Evolutionary conservation across 2,888 invertebrate genomes (phyloP), one percentile per base, ranked within the genome.

Genomic region (Lydus trimaculatus): DNA sequence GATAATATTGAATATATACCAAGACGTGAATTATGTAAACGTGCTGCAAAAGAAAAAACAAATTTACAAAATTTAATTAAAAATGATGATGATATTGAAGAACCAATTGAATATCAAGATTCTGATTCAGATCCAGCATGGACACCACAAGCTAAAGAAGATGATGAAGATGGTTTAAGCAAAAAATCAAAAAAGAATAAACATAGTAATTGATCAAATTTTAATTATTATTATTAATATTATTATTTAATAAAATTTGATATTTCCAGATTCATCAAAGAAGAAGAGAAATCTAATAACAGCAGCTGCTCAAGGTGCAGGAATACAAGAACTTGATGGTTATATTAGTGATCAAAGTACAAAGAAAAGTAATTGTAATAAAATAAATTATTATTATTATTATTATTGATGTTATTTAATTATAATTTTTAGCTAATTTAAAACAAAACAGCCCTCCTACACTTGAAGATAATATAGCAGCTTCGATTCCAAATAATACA

Each of bases 41-140:
- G 91, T 70, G 91, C 90, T 80, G 92, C 91, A 58, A 92, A 91
- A 82, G 90, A 91, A 71, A 90, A 89, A 76, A 87, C 84, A 68
- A 88, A 87, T 74, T 86, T 87, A 73, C 86, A 88, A 74, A 87
- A 88, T 72, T 84, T 89, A 66, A 84, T 88, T 66, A 85, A 80
- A 81, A 82, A 85, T n/a, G 84, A 87, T 60, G 88, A 88, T 33
- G 89, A 90, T 70, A 80, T 83, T 56, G 90, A 89, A 75, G 90
- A 90, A 73, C 87, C 87, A 7, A 84, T 86, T 31, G 89, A 89
- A 79, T 88, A 88, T 78, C 81, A 81, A 65, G 81, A 81, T 70
- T 91, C 91, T 0, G 91, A 92, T 83, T 89, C 90, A 9, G 92
- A 92, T 87, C 92, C 91, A 9, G 91, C 91, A n/a, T 92, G 92